Evolutionary conservation across 2,797 vertebrate genomes (phyloP).

Genomic region (Mallotus villosus): DNA sequence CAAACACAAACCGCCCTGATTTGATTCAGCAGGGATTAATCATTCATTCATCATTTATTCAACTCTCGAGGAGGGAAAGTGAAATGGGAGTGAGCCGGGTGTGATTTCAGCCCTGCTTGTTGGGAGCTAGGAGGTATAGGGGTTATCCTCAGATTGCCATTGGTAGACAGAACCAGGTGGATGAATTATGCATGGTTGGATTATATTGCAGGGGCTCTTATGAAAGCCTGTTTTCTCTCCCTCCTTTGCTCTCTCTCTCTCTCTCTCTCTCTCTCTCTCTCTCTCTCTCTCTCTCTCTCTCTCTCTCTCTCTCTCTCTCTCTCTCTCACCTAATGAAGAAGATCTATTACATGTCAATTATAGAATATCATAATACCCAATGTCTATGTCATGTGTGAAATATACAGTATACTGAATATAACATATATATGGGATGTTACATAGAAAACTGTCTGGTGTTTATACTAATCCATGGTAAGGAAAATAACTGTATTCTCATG

Average conservation of each 20-base stretch:
- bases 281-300: not conserved
- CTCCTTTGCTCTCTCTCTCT: not conserved
- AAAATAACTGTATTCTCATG: no score
- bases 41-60: not conserved
- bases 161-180: not conserved
- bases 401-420: no score
- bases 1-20: no score
- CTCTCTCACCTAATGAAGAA: not conserved
- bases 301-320: not conserved
- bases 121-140: not conserved
- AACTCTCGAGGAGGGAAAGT: not conserved
- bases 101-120: constrained; percentile 19
- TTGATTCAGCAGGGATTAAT: no score
- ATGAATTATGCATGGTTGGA: constrained; percentile 14
- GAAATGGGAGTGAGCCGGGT: not conserved
- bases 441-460: not conserved
- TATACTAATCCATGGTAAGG: not conserved
- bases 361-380: no score
- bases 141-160: not conserved
- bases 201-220: not conserved
- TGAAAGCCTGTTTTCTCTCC: no score
- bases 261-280: not conserved
- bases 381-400: no score
- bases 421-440: not conserved
- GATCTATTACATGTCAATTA: no score